Evolutionary conservation across 1,140 invertebrate genomes (phyloP).

Genomic region (Brachionus paranguensis): DNA sequence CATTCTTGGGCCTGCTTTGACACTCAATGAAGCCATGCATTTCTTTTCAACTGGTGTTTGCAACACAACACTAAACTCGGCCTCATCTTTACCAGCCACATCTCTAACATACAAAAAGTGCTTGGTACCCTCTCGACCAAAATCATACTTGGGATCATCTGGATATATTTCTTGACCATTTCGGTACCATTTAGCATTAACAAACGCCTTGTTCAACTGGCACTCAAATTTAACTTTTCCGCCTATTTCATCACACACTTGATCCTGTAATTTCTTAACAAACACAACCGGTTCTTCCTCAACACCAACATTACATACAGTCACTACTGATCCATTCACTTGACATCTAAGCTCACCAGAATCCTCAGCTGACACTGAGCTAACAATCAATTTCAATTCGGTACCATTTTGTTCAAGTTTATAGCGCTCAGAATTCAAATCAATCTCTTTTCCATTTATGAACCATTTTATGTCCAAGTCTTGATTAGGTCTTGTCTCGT

Average conservation of each 20-base stretch:
- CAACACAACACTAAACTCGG: neutral
- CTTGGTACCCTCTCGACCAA: neutral
- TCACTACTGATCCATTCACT: neutral
- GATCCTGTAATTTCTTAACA: conserved; percentile 19
- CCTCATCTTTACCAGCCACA: conserved; percentile 11
- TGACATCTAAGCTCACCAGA: conserved; percentile 23
- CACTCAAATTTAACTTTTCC: conserved; percentile 20
- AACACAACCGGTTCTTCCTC: conserved; percentile 36
- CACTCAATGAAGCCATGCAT: neutral
- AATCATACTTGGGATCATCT: conserved; percentile 6
- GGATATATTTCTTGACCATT: conserved; percentile 21
- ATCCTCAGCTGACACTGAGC: conserved; percentile 1
- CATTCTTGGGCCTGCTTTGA: conserved; percentile 31
- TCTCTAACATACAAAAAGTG: neutral
- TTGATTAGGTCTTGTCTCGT: conserved; percentile 13
- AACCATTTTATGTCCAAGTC: conserved; percentile 35
- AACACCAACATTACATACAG: neutral
- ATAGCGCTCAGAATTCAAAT: neutral
- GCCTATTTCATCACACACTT: neutral
- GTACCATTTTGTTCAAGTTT: conserved; percentile 25
- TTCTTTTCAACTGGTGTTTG: neutral
- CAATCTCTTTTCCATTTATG: conserved; percentile 13
- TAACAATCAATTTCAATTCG: neutral
- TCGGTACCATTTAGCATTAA: conserved; percentile 33
- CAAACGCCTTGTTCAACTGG: neutral